Percentiles rank a stretch among this genome's conserved stretches.
Evolutionary conservation across 2,888 invertebrate genomes (phyloP).

Genomic region (Cephus pygmeus): DNA sequence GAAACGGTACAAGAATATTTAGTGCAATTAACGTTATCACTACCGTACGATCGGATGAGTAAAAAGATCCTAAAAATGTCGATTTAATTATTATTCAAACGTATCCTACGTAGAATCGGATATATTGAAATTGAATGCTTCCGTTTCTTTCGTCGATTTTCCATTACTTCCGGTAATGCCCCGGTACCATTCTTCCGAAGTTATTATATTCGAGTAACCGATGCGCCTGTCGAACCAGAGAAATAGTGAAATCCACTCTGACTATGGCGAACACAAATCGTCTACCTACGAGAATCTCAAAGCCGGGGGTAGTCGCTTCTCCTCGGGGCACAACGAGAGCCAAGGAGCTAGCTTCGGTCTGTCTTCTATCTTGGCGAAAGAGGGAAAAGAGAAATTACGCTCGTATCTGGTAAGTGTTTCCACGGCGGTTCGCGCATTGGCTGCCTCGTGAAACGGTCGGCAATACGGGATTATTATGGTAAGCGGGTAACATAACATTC

Average conservation of each 20-base stretch:
- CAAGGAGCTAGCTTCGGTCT: background rate
- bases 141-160: background rate
- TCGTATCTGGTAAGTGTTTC: background rate
- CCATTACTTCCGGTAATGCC: background rate
- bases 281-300: background rate
- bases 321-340: conserved; percentile 16
- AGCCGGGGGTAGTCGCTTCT: conserved; percentile 16
- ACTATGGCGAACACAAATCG: background rate
- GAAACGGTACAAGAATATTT: background rate
- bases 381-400: background rate
- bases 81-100: background rate
- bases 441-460: conserved; percentile 17
- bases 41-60: background rate
- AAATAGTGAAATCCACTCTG: background rate
- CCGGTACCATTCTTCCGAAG: background rate
- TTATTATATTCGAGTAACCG: background rate
- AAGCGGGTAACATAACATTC: conserved; percentile 34
- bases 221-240: background rate
- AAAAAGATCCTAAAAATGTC: background rate
- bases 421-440: background rate
- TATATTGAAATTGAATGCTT: background rate
- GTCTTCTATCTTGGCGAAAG: background rate
- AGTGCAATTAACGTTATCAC: background rate
- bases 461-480: conserved; percentile 38
- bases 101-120: background rate